Conservation (phyloP, 1,140 invertebrate genomes). For the Drosophila sturtevanti region DNA sequence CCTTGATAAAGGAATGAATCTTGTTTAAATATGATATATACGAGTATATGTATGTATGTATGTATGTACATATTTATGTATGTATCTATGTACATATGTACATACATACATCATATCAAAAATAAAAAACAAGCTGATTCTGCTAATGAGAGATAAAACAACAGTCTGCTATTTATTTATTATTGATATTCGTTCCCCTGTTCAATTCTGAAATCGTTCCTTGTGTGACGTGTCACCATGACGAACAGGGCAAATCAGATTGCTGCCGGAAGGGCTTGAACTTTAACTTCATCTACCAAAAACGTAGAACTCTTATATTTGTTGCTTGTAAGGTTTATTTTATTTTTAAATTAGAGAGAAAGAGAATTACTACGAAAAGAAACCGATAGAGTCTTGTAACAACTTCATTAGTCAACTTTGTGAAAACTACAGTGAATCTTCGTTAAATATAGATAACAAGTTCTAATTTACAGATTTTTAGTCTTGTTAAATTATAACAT, state of each 20-base stretch:
- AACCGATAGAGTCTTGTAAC: constrained; percentile 39
- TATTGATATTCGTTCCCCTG: background rate
- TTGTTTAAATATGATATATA: constrained; percentile 40
- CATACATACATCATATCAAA: constrained; percentile 5
- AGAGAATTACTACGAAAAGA: constrained; percentile 8
- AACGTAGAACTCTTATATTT: constrained; percentile 34
- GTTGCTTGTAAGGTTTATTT: constrained; percentile 55
- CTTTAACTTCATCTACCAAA: constrained; percentile 19
- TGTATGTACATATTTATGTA: too few relatives aligned
- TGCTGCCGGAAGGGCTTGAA: background rate
- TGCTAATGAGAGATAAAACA: constrained; percentile 10
- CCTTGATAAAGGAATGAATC: constrained; percentile 15
- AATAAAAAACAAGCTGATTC: background rate
- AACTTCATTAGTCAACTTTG: constrained; percentile 56
- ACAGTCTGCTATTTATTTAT: background rate
- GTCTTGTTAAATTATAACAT: background rate
- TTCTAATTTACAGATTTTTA: background rate
- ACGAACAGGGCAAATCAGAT: background rate
- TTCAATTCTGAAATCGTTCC: background rate
- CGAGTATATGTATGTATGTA: too few relatives aligned
- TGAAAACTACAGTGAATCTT: constrained; percentile 17
- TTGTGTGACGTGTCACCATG: background rate
- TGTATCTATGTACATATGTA: too few relatives aligned
- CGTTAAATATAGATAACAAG: background rate
- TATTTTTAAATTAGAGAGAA: constrained; percentile 20